These are phyloP conservation scores for Alethe diademata DNA, from an alignment of 2,113 vertebrate species.

Conservation along the genomic window DNA sequence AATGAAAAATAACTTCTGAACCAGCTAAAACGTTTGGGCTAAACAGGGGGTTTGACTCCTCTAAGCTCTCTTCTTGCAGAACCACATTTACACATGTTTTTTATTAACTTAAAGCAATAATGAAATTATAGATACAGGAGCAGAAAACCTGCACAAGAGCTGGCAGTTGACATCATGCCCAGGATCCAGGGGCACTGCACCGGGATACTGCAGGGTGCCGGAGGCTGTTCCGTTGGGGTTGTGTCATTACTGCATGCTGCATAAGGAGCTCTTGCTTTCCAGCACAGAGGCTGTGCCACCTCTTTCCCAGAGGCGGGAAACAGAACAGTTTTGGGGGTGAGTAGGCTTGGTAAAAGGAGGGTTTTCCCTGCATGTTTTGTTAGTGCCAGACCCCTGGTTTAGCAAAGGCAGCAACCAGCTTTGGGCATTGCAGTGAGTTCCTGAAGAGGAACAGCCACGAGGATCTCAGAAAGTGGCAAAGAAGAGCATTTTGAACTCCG, in stretches of 20 bases:
- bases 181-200: background rate
- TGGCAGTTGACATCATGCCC: accelerated
- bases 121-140: background rate
- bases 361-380: background rate
- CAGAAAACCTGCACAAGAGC: background rate
- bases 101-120: background rate
- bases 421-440: background rate
- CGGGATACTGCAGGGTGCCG: accelerated
- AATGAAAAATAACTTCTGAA: background rate
- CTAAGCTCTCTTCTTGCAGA: background rate
- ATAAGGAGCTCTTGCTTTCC: background rate
- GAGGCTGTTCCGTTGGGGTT: background rate
- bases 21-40: accelerated
- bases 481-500: background rate
- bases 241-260: accelerated
- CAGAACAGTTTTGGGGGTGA: background rate
- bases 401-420: background rate
- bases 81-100: accelerated
- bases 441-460: background rate
- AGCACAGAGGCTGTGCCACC: accelerated
- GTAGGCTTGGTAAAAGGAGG: background rate
- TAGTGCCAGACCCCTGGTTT: background rate
- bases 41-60: background rate
- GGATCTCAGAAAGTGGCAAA: accelerated
- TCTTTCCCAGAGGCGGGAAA: background rate